A percentile compares a stretch with the other conserved stretches of the same genome.
Conservation (phyloP, 2,797 vertebrate species). For the Catharus ustulatus region DNA sequence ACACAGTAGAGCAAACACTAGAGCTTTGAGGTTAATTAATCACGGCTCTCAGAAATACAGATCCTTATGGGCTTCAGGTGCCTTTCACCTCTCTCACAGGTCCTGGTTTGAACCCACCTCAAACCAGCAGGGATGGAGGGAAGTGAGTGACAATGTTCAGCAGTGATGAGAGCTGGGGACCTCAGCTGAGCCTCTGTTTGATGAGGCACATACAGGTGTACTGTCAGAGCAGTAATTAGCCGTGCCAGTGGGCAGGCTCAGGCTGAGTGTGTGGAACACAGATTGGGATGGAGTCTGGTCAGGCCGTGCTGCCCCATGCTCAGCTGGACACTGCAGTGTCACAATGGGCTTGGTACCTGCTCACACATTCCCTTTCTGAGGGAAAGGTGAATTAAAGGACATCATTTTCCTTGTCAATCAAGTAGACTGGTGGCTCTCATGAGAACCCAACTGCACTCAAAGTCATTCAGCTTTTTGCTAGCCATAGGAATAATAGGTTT, state of each 20-base stretch:
- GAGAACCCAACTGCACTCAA: not conserved
- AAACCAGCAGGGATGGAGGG: not conserved
- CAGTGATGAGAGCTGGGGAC: not conserved
- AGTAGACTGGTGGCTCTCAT: not conserved
- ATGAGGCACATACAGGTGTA: not conserved
- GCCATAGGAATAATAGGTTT: not conserved
- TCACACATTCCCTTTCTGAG: not conserved
- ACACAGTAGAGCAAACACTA: not conserved
- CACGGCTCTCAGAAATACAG: not conserved
- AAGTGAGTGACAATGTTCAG: not conserved
- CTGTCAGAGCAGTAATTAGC: not conserved
- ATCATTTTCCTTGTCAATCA: not conserved
- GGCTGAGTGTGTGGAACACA: not conserved
- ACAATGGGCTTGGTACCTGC: not conserved
- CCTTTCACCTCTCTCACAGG: not conserved
- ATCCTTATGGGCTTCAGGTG: not conserved
- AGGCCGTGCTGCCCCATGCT: not conserved
- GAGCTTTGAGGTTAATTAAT: not conserved
- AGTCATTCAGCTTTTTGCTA: conserved; percentile 17
- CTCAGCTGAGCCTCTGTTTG: not conserved
- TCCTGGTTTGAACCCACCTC: not conserved
- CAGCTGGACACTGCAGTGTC: not conserved
- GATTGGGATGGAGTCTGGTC: not conserved
- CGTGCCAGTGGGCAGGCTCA: not conserved
- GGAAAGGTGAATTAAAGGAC: conserved; percentile 14